These are phyloP conservation scores for Streptopelia turtur DNA, from an alignment of 2,797 vertebrate genomes.

Conservation along the genomic window DNA sequence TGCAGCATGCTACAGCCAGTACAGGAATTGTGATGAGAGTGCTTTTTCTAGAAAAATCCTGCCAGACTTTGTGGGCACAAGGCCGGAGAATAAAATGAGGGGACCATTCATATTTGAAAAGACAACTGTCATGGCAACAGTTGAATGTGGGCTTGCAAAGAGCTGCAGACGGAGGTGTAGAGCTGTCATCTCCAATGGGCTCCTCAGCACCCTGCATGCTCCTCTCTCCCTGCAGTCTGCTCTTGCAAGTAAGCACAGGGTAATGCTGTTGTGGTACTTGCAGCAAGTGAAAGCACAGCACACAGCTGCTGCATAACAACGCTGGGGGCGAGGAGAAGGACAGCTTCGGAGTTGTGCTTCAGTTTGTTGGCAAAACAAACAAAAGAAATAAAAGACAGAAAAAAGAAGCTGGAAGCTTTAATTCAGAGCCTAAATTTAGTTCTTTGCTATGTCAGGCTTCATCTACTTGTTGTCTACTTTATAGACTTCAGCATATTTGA, in stretches of 20 bases:
- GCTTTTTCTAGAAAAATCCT: not conserved
- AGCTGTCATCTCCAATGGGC: not conserved
- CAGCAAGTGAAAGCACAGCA: not conserved
- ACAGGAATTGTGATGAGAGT: not conserved
- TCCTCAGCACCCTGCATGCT: not conserved
- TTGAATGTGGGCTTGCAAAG: not conserved
- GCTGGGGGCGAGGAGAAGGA: not conserved
- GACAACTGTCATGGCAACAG: not conserved
- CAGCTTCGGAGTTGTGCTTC: not conserved
- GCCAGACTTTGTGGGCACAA: accelerated
- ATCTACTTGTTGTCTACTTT: not conserved
- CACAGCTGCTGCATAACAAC: no score
- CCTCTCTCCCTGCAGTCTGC: not conserved
- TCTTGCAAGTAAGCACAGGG: not conserved
- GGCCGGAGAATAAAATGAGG: not conserved
- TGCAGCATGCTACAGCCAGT: not conserved
- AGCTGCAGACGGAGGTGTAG: not conserved
- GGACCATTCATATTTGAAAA: not conserved
- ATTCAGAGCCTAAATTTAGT: not conserved
- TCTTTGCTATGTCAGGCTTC: not conserved
- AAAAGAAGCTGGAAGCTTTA: not conserved
- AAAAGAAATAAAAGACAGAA: accelerated
- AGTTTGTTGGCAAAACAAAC: not conserved
- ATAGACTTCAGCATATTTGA: not conserved
- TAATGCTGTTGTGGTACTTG: not conserved